Conservation (phyloP, 2,888 invertebrate genomes). For the Dryobota labecula region DNA sequence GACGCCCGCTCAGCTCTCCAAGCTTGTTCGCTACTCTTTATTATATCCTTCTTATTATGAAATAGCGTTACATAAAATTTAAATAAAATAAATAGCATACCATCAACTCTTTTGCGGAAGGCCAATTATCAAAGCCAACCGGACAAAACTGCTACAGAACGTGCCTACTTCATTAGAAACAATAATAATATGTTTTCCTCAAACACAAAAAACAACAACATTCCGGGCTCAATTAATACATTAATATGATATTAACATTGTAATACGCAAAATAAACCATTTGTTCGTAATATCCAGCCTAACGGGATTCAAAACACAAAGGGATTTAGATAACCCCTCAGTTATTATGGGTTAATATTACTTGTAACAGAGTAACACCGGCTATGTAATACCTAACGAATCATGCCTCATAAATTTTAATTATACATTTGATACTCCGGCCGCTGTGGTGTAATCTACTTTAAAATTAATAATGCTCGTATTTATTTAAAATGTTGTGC, state of each 20-base stretch:
- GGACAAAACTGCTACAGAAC: neutral
- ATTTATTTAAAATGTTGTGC: slow-evolving; percentile 62
- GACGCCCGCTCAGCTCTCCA: too few relatives aligned
- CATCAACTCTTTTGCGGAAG: too few relatives aligned
- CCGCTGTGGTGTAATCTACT: slow-evolving; percentile 69
- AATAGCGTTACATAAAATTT: too few relatives aligned
- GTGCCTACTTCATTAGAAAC: neutral
- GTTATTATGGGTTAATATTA: slow-evolving; percentile 79
- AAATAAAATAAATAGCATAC: too few relatives aligned
- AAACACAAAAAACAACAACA: slow-evolving; percentile 35
- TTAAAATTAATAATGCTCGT: slow-evolving; percentile 72
- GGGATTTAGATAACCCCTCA: slow-evolving; percentile 75
- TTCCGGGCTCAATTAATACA: slow-evolving; percentile 60
- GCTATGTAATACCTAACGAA: slow-evolving; percentile 76
- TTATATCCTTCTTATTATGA: too few relatives aligned
- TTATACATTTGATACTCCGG: slow-evolving; percentile 81
- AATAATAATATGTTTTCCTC: slow-evolving; percentile 29
- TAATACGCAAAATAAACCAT: slow-evolving; percentile 63
- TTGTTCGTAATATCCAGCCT: slow-evolving; percentile 61
- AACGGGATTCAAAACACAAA: slow-evolving; percentile 72
- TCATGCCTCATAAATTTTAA: slow-evolving; percentile 84
- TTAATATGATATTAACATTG: slow-evolving; percentile 60
- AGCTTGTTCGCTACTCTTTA: too few relatives aligned
- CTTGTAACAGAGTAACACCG: slow-evolving; percentile 75
- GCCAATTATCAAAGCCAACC: neutral